Evolutionary conservation across 2,797 vertebrate species (phyloP).

Genomic region (Smutsia gigantea): DNA sequence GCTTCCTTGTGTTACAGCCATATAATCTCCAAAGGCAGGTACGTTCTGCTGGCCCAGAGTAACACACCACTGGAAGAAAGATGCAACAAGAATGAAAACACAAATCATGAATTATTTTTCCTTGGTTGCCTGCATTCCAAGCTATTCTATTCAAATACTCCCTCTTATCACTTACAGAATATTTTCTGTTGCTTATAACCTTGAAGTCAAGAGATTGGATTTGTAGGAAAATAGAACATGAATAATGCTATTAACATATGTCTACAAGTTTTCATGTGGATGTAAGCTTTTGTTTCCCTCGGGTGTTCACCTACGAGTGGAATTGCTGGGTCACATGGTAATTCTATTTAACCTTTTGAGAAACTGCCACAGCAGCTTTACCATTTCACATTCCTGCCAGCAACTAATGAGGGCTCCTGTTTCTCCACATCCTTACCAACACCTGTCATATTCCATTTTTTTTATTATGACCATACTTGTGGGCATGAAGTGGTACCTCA

Average conservation of each 20-base stretch:
- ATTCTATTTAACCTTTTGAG: neutral
- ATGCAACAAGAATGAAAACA: slow-evolving; percentile 45
- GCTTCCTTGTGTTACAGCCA: slow-evolving; percentile 89
- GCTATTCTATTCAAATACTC: neutral
- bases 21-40: slow-evolving; percentile 85
- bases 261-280: neutral
- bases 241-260: neutral
- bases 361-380: neutral
- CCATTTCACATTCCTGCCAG: neutral
- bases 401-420: fast-evolving
- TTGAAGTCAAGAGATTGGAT: neutral
- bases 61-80: slow-evolving; percentile 92
- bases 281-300: neutral
- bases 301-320: too few species aligned
- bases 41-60: slow-evolving; percentile 92
- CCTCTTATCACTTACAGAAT: neutral
- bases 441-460: too few species aligned
- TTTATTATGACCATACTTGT: too few species aligned
- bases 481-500: too few species aligned
- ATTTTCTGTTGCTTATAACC: slow-evolving; percentile 4
- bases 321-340: too few species aligned
- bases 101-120: neutral
- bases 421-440: neutral
- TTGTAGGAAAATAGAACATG: neutral
- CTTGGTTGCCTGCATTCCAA: neutral